Base-by-base conservation (phyloP, 2,797 vertebrate species). In the Danio tinwini region DNA sequence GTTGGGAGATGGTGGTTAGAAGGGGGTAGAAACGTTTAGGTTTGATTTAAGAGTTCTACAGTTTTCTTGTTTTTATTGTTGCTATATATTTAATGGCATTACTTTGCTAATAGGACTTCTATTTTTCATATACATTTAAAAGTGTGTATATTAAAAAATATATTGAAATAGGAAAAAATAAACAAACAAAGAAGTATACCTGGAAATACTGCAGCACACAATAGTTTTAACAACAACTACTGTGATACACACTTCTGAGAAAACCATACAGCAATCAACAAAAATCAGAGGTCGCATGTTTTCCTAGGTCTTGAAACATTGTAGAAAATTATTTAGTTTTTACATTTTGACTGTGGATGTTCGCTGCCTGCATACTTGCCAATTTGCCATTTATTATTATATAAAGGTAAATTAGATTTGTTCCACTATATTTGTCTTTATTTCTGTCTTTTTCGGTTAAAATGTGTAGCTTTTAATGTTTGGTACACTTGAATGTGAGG, bases 141-240 rank as follows among this genome's bases (percentile, higher is more conserved):
- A n/a, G n/a, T n/a, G n/a, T n/a, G n/a, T n/a, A n/a, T n/a, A n/a
- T n/a, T n/a, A n/a, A n/a, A n/a, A n/a, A n/a, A n/a, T n/a, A n/a
- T n/a, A n/a, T n/a, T n/a, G n/a, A n/a, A n/a, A n/a, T n/a, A n/a
- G n/a, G n/a, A n/a, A 84, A 89, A 85, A 88, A 88, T n/a, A n/a
- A 73, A 80, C 61, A 73, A 85, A 83, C 92, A 92, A 92, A 94
- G 88, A 93, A 94, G 91, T 92, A 93, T 94, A 96, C 93, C 88
- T 94, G 94, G 94, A 96, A 96, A 96, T 96, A 97, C 96, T 95
- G 94, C 93, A 94, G 94, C 94, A 95, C 95, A 94, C 93, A 83
- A 95, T 93, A 95, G 94, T 93, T 91, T 94, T 91, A 95, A 96
- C 92, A 89, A 96, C 94, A 96, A 95, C 95, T 92, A 96, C 97